Conservation (phyloP, 1,140 invertebrate genomes). For the Magallana angulata region DNA sequence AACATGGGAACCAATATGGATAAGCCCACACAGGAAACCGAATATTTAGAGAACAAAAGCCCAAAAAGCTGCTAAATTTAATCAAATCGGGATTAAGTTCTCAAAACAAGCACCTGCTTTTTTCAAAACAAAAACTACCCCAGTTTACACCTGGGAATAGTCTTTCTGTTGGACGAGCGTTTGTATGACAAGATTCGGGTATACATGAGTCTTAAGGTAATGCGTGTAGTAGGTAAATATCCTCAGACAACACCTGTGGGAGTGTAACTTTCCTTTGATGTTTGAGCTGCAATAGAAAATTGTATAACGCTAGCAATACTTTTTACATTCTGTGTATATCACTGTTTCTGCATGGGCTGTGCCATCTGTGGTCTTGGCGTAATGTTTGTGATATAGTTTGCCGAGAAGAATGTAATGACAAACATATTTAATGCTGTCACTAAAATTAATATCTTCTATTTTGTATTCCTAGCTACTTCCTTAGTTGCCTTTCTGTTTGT, state of each 20-base stretch:
- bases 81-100: slow-evolving; percentile 34
- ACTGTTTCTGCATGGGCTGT: background rate
- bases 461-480: too few species aligned
- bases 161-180: background rate
- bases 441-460: too few species aligned
- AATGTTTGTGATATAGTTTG: too few species aligned
- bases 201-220: slow-evolving; percentile 11
- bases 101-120: slow-evolving; percentile 28
- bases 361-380: background rate
- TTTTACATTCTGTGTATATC: background rate
- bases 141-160: slow-evolving; percentile 28
- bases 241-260: background rate
- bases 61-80: slow-evolving; percentile 34
- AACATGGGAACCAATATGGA: background rate
- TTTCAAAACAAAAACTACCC: slow-evolving; percentile 10
- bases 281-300: slow-evolving; percentile 24
- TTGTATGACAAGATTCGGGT: slow-evolving; percentile 19
- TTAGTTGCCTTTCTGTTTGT: too few species aligned
- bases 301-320: slow-evolving; percentile 2
- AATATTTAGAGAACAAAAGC: slow-evolving; percentile 14
- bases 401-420: too few species aligned
- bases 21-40: slow-evolving; percentile 12
- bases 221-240: background rate
- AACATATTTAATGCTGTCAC: too few species aligned
- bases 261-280: slow-evolving; percentile 28